Evolutionary conservation across 2,888 invertebrate genomes (phyloP).

Genomic region (Schizotus pectinicornis): DNA sequence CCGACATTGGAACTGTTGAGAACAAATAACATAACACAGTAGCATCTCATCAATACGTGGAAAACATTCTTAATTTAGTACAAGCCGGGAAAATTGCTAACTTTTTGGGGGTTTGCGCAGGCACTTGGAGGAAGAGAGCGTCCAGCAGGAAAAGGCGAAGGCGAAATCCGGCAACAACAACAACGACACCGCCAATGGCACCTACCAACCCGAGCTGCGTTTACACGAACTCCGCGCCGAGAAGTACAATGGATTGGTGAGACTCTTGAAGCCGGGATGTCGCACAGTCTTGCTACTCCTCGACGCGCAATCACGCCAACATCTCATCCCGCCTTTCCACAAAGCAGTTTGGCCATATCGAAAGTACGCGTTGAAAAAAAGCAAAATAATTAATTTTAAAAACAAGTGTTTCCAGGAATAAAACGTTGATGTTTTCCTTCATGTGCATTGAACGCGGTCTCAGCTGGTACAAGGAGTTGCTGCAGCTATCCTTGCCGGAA

Average conservation of each 20-base stretch:
- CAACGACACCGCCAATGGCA: conserved; percentile 37
- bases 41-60: no score
- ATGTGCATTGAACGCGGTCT: conserved; percentile 91
- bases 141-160: conserved; percentile 60
- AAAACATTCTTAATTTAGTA: no score
- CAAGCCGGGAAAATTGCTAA: not conserved
- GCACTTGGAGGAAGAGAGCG: conserved; percentile 66
- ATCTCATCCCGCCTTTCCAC: conserved; percentile 89
- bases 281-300: conserved; percentile 90
- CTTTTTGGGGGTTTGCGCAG: conserved; percentile 46
- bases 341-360: conserved; percentile 95
- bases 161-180: conserved; percentile 59
- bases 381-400: not conserved
- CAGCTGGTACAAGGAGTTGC: conserved; percentile 90
- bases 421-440: conserved; percentile 94
- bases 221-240: conserved; percentile 93
- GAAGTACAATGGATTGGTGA: conserved; percentile 93
- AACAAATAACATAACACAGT: no score
- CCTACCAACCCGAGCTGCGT: conserved; percentile 71
- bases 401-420: conserved; percentile 72
- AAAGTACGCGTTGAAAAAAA: conserved; percentile 68
- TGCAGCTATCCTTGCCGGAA: conserved; percentile 86
- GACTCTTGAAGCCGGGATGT: conserved; percentile 92
- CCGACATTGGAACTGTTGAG: no score
- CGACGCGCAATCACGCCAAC: conserved; percentile 85